Evolutionary conservation across 2,797 vertebrate genomes (phyloP), one percentile per base, ranked within the genome.

Genomic region (Schizopygopsis malacanthus): DNA sequence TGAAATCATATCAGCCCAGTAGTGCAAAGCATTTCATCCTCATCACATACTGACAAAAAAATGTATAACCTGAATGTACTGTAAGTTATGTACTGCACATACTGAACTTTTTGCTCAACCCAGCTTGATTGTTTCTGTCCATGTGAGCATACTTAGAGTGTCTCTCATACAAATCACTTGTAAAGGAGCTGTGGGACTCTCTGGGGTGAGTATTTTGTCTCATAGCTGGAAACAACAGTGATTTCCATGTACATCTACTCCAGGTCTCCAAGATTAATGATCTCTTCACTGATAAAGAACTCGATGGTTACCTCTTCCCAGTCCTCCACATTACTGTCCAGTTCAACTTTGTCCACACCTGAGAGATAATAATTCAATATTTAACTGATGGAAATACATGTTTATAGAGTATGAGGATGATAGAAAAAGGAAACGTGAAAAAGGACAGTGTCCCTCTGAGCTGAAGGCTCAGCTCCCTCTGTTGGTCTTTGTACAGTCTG

Each of bases 231-330:
- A 65, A 67, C 47, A 54, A 11, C 2, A 18, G 52, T 9, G 16
- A 16, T 56, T 73, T 82, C 15, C 4, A 7, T 25, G 33, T 25
- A 59, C n/a, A 6, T 56, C 47, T 61, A 82, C 25, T 82, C 50
- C 95, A 97, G 95, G 93, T 95, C 97, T 92, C 96, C 96, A 71
- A 99, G 93, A 85, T 96, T 96, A 96, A 99, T 96, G 93, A 98
- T 97, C 96, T 99, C 98, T 96, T 99, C 98, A 90, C 96, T 99
- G 96, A 99, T 97, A 94, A 99, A 99, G 95, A 99, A 99, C 92
- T 99, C 98, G 83, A 99, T 98, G 85, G 98, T 99, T 93, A 99
- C 98, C 91, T 99, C 98, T 91, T 99, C 98, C 98, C 97, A 99
- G 94, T 99, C 98, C 0, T 99, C 98, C 0, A 99, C 97, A 3